Conservation (phyloP, 2,113 vertebrate genomes). For the Phalacrocorax aristotelis region DNA sequence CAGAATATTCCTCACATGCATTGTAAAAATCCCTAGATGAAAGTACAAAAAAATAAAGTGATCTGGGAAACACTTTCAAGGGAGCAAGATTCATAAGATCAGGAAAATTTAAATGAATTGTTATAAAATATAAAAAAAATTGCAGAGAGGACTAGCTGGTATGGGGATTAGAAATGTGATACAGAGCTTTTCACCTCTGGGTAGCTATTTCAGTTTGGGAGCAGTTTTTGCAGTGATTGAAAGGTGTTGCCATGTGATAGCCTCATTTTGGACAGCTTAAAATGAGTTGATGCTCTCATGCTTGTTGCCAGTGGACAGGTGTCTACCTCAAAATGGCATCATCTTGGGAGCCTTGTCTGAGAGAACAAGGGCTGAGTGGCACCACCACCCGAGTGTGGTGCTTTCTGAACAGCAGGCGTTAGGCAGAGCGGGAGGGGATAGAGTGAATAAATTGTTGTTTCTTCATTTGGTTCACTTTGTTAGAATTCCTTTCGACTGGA, state of each 20-base stretch:
- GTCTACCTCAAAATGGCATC: background rate
- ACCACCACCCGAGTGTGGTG: background rate
- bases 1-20: background rate
- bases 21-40: background rate
- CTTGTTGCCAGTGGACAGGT: conserved; percentile 1
- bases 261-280: background rate
- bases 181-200: background rate
- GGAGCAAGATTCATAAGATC: background rate
- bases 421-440: background rate
- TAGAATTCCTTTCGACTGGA: background rate
- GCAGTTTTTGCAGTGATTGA: background rate
- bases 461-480: background rate
- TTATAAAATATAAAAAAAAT: background rate
- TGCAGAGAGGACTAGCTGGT: background rate
- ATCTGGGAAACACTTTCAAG: background rate
- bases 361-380: background rate
- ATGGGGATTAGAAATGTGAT: background rate
- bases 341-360: background rate
- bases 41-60: background rate
- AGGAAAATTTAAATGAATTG: background rate
- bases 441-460: background rate
- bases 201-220: conserved; percentile 36
- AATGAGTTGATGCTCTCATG: background rate
- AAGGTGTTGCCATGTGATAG: background rate
- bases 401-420: background rate